Evolutionary conservation across 2,113 vertebrate species (phyloP), one percentile per base, ranked within the genome.

Genomic region (Pangasianodon hypophthalmus): DNA sequence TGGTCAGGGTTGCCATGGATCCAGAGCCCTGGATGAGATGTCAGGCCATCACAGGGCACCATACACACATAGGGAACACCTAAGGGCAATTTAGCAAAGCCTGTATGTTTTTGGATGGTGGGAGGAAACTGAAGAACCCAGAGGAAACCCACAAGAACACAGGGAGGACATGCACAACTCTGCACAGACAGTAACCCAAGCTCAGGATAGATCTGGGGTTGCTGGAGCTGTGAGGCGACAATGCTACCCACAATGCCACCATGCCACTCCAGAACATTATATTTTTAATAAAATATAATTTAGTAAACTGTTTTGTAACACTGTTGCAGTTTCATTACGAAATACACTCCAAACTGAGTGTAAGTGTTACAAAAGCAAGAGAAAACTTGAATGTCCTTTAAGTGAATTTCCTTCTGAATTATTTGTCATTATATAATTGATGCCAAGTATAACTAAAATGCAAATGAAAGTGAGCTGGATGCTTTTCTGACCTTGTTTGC

Each of bases 401-500:
- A 77, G 19, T 79, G 4, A 14, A 52, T 16, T 79, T 48, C 75
- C 41, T 48, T 26, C 14, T 46, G 41, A 75, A 24, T 37, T 73
- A 18, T 67, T 67, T 62, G 58, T 7, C 58, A 64, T 64, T 64
- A 64, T 71, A 32, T 5, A 37, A 37, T 69, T 44, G 60, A 85
- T 48, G 41, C 41, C 18, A 32, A 48, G 29, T 69, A 46, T 62
- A 44, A 32, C 0, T 41, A 46, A 37, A 73, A 54, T 56, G 58
- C 44, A 64, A 85, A 24, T 19, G 16, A 18, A 77, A n/a, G 14
- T 60, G 37, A 58, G 19, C 13, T 77, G 79, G 14, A 54, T 84
- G 32, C 14, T 86, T 46, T 58, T 86, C 91, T 83, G 60, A 96
- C 96, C 95, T 92, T 94, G 93, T 86, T 92, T 87, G 82, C 88